Percentiles rank a stretch among this genome's conserved stretches.
These are phyloP conservation scores for Ictalurus furcatus DNA, from an alignment of 2,113 vertebrate species.

Conservation along the genomic window DNA sequence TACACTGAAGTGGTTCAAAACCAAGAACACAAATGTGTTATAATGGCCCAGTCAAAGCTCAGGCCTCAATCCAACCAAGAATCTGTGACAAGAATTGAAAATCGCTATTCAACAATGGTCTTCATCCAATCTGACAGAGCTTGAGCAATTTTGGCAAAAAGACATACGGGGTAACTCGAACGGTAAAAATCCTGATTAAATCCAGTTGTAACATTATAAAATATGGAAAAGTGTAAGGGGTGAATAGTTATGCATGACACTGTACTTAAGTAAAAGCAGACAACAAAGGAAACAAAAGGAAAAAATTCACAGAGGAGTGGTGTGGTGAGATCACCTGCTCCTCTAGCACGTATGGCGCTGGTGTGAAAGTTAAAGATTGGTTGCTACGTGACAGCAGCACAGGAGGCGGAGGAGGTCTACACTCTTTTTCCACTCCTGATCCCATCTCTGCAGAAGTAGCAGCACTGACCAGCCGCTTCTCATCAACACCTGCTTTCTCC, in stretches of 20 bases:
- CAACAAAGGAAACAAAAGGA: background rate
- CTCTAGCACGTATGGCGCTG: conserved; percentile 79
- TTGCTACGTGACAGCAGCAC: conserved; percentile 80
- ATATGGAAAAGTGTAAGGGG: background rate
- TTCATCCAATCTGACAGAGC: background rate
- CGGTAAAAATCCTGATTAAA: background rate
- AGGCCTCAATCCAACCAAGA: background rate
- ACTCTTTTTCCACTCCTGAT: conserved; percentile 59
- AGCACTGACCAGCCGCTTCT: conserved; percentile 71
- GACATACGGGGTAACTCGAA: background rate
- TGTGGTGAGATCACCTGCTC: conserved; percentile 71
- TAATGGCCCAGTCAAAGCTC: background rate
- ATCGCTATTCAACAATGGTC: background rate
- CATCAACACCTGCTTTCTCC: conserved; percentile 82
- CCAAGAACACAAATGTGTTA: background rate
- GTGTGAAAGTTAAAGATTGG: conserved; percentile 81
- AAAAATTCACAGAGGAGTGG: background rate
- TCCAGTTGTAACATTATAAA: background rate
- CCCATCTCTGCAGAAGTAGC: conserved; percentile 58
- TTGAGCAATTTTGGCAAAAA: background rate
- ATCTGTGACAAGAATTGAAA: background rate
- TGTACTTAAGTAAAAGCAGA: background rate
- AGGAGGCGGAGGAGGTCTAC: conserved; percentile 80
- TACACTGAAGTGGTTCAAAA: background rate
- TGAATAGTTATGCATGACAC: background rate